phyloP scores from a whole-genome alignment of 2,797 vertebrate genomes.

The Hirundo rustica region DNA sequence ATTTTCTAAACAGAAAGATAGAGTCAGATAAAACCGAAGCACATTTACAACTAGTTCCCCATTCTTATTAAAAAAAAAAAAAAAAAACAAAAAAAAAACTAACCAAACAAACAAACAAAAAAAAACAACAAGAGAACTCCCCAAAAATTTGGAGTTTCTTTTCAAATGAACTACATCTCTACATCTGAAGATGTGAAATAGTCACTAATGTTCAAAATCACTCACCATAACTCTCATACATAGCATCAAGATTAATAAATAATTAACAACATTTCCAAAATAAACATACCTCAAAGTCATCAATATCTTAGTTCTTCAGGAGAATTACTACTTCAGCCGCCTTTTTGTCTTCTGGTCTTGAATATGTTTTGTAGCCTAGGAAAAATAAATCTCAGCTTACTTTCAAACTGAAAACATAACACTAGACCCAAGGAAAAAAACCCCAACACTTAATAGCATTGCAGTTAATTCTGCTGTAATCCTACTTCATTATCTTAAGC shows the following conservation, averaged over 20 bases:
- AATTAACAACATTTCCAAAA: conserved; percentile 34
- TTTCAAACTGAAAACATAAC: conserved; percentile 40
- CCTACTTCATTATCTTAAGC: conserved; percentile 71
- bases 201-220: neutral
- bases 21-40: neutral
- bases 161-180: neutral
- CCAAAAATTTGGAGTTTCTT: neutral
- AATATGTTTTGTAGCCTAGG: conserved; percentile 31
- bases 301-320: neutral
- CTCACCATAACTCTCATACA: neutral
- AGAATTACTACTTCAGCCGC: neutral
- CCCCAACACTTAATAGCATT: conserved; percentile 40
- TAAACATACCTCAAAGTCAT: conserved; percentile 45
- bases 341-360: conserved; percentile 29
- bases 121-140: too few species aligned
- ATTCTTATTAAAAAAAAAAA: neutral
- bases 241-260: neutral
- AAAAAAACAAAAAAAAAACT: neutral
- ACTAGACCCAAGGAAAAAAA: neutral
- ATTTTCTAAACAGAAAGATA: neutral
- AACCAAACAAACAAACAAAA: neutral
- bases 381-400: conserved; percentile 45
- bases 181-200: neutral
- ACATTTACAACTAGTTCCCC: neutral
- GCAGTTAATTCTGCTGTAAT: conserved; percentile 70